Conservation (phyloP, 2,888 invertebrate species). For the Ichneumon xanthorius region DNA sequence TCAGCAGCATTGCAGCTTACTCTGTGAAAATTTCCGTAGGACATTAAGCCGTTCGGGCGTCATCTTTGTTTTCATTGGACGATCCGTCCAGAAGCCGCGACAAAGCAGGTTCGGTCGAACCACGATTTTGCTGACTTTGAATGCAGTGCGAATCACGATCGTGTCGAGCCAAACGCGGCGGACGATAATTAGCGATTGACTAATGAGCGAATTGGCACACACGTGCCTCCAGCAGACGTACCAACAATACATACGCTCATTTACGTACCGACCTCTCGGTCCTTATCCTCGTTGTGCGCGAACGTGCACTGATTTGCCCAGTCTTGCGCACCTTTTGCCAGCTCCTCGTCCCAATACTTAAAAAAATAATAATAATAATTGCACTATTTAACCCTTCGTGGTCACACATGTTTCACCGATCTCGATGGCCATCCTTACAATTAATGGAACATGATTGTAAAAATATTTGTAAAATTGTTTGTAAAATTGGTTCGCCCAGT, state of each 20-base stretch:
- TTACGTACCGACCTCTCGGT: slow-evolving; percentile 45
- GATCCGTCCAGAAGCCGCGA: no score
- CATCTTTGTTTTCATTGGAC: no score
- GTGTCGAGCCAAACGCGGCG: slow-evolving; percentile 5
- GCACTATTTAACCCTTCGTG: no score
- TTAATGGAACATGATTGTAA: no score
- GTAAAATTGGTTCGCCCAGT: slow-evolving; percentile 86
- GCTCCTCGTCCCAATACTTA: slow-evolving; percentile 85
- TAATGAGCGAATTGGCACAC: slow-evolving; percentile 31
- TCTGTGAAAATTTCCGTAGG: no score
- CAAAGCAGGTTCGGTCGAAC: neutral
- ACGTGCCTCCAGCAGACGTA: neutral
- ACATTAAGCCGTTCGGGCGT: no score
- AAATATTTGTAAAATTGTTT: no score
- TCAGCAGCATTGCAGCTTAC: no score
- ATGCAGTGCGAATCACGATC: slow-evolving; percentile 33
- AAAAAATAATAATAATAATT: neutral
- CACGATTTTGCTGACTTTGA: neutral
- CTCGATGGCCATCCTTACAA: no score
- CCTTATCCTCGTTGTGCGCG: slow-evolving; percentile 83
- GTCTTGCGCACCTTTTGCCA: slow-evolving; percentile 85
- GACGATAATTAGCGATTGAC: slow-evolving; percentile 34
- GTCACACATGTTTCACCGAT: no score
- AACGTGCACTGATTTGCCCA: slow-evolving; percentile 86
- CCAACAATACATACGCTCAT: neutral